Evolutionary conservation across 2,113 vertebrate species (phyloP).

Genomic region (Chionodraco myersi): DNA sequence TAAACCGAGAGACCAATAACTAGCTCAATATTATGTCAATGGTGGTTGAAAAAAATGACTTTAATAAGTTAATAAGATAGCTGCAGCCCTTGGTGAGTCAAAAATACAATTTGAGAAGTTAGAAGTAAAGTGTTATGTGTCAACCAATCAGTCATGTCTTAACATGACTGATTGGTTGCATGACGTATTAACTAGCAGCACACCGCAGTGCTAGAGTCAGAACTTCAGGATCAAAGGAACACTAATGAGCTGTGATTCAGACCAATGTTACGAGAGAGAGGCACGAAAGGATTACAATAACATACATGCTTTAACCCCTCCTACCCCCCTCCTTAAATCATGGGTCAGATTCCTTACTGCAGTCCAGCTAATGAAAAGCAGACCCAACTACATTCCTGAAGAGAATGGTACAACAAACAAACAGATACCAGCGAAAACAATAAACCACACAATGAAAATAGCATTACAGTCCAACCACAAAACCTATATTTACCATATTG

Average conservation of each 20-base stretch:
- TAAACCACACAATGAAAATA: slow-evolving; percentile 73
- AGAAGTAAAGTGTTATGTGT: slow-evolving; percentile 27
- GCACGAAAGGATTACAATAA: slow-evolving; percentile 35
- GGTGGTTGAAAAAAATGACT: no score
- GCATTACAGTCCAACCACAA: slow-evolving; percentile 66
- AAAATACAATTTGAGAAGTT: slow-evolving; percentile 29
- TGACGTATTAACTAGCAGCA: slow-evolving; percentile 47
- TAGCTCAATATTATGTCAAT: no score
- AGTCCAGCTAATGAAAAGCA: slow-evolving; percentile 77
- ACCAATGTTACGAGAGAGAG: slow-evolving; percentile 38
- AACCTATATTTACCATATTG: slow-evolving; percentile 50
- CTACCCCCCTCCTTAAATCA: slow-evolving; percentile 37
- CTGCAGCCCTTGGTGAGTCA: neutral
- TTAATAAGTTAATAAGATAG: neutral
- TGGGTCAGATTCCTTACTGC: slow-evolving; percentile 42
- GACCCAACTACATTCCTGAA: slow-evolving; percentile 62
- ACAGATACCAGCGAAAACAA: slow-evolving; percentile 64
- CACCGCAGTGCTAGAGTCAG: slow-evolving; percentile 17
- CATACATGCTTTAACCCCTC: slow-evolving; percentile 11
- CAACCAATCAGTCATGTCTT: slow-evolving; percentile 17
- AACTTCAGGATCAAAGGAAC: slow-evolving; percentile 30
- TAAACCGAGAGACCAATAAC: no score
- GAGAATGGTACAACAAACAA: slow-evolving; percentile 66
- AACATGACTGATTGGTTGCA: no score
- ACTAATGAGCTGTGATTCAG: slow-evolving; percentile 42